Percentiles rank a stretch among this genome's conserved stretches.
Conservation (phyloP, 1,140 invertebrate genomes). For the Ceratitis capitata region DNA sequence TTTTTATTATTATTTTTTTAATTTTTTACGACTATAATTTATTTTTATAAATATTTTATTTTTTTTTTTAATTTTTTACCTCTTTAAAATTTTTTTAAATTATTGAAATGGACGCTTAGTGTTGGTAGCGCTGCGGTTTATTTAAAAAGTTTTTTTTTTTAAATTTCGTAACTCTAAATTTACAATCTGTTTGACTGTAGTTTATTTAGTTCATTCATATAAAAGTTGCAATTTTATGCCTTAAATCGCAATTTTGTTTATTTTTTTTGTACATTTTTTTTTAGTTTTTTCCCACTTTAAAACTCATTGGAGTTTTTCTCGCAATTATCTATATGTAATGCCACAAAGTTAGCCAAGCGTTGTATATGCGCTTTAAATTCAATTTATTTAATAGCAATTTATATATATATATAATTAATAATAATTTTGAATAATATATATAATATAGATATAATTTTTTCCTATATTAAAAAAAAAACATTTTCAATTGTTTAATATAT, state of each 20-base stretch:
- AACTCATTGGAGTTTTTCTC: background rate
- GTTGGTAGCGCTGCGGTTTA: background rate
- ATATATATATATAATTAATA: background rate
- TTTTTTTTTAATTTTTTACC: too few relatives aligned
- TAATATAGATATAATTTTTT: background rate
- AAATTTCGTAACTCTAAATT: background rate
- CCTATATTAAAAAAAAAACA: background rate
- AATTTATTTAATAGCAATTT: background rate
- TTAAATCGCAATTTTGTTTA: background rate
- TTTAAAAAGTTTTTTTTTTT: background rate
- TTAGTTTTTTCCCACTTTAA: too few relatives aligned
- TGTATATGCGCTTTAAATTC: background rate
- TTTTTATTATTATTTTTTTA: too few relatives aligned
- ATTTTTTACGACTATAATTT: too few relatives aligned
- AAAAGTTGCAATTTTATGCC: background rate
- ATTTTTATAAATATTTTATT: too few relatives aligned
- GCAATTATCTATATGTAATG: background rate
- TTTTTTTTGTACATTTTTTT: background rate
- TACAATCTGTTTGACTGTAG: background rate
- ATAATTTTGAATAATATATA: background rate
- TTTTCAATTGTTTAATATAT: background rate
- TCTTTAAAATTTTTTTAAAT: too few relatives aligned
- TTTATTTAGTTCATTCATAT: background rate
- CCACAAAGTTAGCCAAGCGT: constrained; percentile 14
- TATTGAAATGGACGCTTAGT: too few relatives aligned